Base-by-base conservation (phyloP, 2,113 vertebrate genomes). In the Odocoileus hemionus region DNA sequence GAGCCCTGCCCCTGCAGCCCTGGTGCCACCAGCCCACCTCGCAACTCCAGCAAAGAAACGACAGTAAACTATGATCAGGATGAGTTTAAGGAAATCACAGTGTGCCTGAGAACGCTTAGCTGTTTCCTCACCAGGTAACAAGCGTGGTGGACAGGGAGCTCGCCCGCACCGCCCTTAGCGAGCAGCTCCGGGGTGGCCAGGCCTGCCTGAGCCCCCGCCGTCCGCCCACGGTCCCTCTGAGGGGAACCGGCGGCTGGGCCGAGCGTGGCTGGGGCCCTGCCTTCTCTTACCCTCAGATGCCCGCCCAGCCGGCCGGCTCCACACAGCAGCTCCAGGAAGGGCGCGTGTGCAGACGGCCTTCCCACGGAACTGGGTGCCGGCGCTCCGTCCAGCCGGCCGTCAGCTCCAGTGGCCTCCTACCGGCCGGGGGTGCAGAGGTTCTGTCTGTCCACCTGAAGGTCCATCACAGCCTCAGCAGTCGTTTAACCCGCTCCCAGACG, bases 401-500 rank as follows among this genome's bases (percentile, higher is more conserved):
- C 70, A 47, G 70, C 52, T 89, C 86, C n/a, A 16, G 5, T 9
- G 13, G 64, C 50, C 61, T 47, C 54, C 30, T 50, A 67, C 7
- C 26, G 6, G 36, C 33, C 47, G 85, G 86, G 36, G 3, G 5
- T n/a, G 39, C 55, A 0, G 89, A 57, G 6, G 47, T 74, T 80
- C 6, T 0, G 2, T 0, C 50, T 61, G 96, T 96, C 89, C 97
- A 97, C 97, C 97, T 97, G 97, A 0, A 93, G 98, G 92, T 91
- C 96, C 96, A 98, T 91, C 0, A 0, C 90, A 36, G 50, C 70
- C 58, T 80, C 0, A 1, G 50, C 83, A 21, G 94, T 28, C 79
- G 94, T 54, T 87, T 86, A 97, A 86, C 14, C 84, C 89, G 82
- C 97, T 96, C 30, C 87, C 58, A 9, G 97, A 93, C 83, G 80